A percentile compares a stretch with the other conserved stretches of the same genome.
phyloP scores from a whole-genome alignment of 2,797 vertebrate species.

The Molossus molossus region DNA sequence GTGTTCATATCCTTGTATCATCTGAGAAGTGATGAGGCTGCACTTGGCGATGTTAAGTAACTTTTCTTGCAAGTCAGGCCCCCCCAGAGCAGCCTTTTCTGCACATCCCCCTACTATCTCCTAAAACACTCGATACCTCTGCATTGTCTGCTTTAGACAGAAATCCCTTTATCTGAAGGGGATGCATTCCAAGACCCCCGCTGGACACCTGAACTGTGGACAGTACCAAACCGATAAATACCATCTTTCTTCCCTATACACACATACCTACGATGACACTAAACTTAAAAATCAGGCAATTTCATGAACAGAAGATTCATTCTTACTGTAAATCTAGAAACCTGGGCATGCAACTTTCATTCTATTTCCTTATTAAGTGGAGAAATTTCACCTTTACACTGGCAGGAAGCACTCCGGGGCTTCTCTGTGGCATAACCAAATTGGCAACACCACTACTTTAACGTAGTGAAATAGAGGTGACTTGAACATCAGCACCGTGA shows the following conservation, averaged over 20 bases:
- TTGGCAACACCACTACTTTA: too few species aligned
- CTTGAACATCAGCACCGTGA: not conserved
- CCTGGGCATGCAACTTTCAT: not conserved
- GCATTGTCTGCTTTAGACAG: not conserved
- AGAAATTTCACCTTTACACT: not conserved
- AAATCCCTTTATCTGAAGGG: not conserved
- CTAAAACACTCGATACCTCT: not conserved
- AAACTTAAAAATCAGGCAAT: not conserved
- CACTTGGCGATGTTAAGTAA: not conserved
- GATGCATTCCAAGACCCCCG: not conserved
- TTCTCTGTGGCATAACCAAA: too few species aligned
- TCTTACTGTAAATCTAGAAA: not conserved
- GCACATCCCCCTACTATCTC: accelerated
- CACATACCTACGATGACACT: too few species aligned
- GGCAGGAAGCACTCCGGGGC: too few species aligned
- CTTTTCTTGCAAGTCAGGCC: not conserved
- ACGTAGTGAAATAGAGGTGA: too few species aligned
- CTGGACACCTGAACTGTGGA: not conserved
- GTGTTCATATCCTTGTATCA: not conserved
- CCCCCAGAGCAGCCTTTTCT: not conserved
- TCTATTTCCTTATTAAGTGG: not conserved
- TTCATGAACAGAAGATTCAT: not conserved
- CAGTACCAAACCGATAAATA: not conserved
- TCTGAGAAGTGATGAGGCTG: not conserved
- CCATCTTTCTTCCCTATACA: not conserved